Base-by-base conservation (phyloP, 2,888 invertebrate species). In the Pherbina coryleti region DNA sequence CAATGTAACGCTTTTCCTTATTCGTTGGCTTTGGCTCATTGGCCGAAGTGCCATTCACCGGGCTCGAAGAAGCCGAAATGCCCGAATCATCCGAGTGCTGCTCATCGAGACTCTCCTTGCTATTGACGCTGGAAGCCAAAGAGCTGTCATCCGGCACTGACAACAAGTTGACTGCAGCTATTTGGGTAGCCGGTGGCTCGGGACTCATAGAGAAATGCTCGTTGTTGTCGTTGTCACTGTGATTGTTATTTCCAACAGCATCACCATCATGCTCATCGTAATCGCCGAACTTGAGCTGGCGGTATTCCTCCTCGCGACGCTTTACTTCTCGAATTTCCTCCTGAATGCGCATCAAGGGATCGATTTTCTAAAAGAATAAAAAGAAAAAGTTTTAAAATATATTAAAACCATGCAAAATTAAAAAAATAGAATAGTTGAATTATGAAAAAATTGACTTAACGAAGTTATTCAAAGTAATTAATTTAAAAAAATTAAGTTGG, bases 321-420 rank as follows among this genome's bases (percentile, higher is more conserved):
- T 94, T 94, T 79, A 95, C 96, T 90, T 96, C 95, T 85, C 94
- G 93, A 85, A 97, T 96, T 92, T 97, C 97, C 86, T 94, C 93
- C 90, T 97, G 97, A 88, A 97, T 96, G 88, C 96, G 93, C 86
- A 93, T 92, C 85, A 95, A 91, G 81, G 95, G 95, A 90, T 94
- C 93, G 87, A 94, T 92, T 89, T 93, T 93, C 89, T 92, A 90
- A 86, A 91, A 88, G 82, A 14, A 53, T 7, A 91, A 89, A 55
- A 34, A 9, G 11, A 19, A 22, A 17, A 67, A 14, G 7, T 31
- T 14, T 64, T 64, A 7, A 28, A 22, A 28, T 22, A 25, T 25
- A 5, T 17, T 17, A 28, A 62, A 64, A n/a, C 64, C 64, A 64
- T 28, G n/a, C 34, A 64, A 37, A 34, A n/a, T 34, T 5, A 64